These are phyloP conservation scores for human (Homo sapiens) DNA, from an alignment of 2,113 vertebrate genomes.

Conservation along the genomic window GRCh38 chr14:77203501-77204000, in stretches of 20 bases:
- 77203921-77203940: not conserved
- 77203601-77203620: too few relatives aligned
- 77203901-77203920: not conserved
- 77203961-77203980: too few relatives aligned
- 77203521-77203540: fast-evolving
- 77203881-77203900: not conserved
- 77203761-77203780: too few relatives aligned
- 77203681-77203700: fast-evolving
- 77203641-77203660: not conserved
- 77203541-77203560: not conserved
- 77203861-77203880: not conserved
- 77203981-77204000: not conserved
- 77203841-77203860: not conserved
- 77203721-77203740: not conserved
- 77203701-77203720: not conserved
- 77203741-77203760: not conserved
- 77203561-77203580: too few relatives aligned
- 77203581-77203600: not conserved
- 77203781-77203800: not conserved
- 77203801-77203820: not conserved
- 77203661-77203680: not conserved
- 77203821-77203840: not conserved
- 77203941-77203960: too few relatives aligned
- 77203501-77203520: not conserved
- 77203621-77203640: not conserved